Base-by-base conservation (phyloP, 1,140 invertebrate genomes). In the Lepidurus arcticus region DNA sequence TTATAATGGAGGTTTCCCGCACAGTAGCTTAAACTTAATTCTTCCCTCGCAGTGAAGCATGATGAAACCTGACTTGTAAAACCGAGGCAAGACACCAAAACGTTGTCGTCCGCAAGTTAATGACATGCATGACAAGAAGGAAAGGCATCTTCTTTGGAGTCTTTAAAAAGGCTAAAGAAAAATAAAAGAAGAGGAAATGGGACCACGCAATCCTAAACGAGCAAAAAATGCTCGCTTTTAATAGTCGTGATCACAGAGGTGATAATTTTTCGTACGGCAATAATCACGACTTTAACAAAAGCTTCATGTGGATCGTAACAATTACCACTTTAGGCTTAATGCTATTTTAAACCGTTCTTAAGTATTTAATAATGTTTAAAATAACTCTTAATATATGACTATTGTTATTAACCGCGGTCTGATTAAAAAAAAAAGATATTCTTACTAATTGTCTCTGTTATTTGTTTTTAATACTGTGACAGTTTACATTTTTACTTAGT, bases 171-270 rank as follows among this genome's bases (percentile, higher is more conserved):
- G 34, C 1, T 34, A 34, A 34, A 34, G 34, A 34, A 34, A 65
- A 65, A 65, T n/a, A 4, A 65, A 65, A 13, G 53, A 4, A 65
- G 53, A 65, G 9, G 21, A 7, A 13, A 65, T n/a, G 53, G 53
- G 16, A 65, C 7, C 16, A 65, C 7, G 53, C 16, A 65, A 65
- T n/a, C 13, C 6, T 13, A 65, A 21, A 11, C 53, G 21, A 65
- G 9, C n/a, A 65, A 65, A 65, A 65, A 65, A 65, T 65, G 53
- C 53, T 65, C 53, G 53, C 53, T 65, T 65, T 47, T 47, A 65
- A 21, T n/a, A 13, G 53, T 65, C 53, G 53, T 65, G 53, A 65
- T 65, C 53, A 21, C 53, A 65, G 53, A 65, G 53, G 53, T 65
- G 53, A 65, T 65, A 65, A 65, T 21, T 65, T 65, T 65, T 65